These are phyloP conservation scores for Vesta saturnalis DNA, from an alignment of 2,888 invertebrate genomes.

Conservation along the genomic window DNA sequence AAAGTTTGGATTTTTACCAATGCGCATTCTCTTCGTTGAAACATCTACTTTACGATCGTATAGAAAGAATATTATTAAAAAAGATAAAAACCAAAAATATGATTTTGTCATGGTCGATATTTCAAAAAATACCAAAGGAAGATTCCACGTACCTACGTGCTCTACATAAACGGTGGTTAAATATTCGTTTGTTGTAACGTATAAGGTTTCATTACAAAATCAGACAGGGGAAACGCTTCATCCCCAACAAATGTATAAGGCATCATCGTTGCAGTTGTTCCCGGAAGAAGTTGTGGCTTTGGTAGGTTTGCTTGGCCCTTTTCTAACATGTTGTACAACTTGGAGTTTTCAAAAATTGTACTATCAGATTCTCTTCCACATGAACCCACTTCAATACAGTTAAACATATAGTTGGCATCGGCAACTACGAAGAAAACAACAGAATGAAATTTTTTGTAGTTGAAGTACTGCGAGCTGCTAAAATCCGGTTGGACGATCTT, in stretches of 20 bases:
- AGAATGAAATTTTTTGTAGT: not conserved
- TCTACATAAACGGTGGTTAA: not conserved
- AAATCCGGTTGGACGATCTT: too few species aligned
- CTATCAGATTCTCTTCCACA: not conserved
- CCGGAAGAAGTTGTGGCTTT: too few species aligned
- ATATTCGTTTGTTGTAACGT: not conserved
- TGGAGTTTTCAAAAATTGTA: not conserved
- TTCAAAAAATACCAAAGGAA: not conserved
- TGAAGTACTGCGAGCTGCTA: not conserved
- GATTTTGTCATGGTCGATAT: too few species aligned
- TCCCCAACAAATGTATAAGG: not conserved
- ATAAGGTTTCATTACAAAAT: too few species aligned
- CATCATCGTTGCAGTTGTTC: not conserved
- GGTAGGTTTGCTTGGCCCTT: too few species aligned
- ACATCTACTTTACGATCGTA: too few species aligned
- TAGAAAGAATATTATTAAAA: too few species aligned
- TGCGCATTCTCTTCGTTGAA: too few species aligned
- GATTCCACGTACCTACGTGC: not conserved
- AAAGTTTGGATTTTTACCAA: too few species aligned
- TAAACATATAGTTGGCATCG: conserved; percentile 9
- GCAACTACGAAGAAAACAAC: not conserved
- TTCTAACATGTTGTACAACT: too few species aligned
- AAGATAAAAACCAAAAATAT: too few species aligned
- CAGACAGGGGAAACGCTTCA: not conserved
- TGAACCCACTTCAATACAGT: not conserved